These are phyloP conservation scores for Amazona guildingii DNA, from an alignment of 2,113 vertebrate genomes.

Conservation along the genomic window DNA sequence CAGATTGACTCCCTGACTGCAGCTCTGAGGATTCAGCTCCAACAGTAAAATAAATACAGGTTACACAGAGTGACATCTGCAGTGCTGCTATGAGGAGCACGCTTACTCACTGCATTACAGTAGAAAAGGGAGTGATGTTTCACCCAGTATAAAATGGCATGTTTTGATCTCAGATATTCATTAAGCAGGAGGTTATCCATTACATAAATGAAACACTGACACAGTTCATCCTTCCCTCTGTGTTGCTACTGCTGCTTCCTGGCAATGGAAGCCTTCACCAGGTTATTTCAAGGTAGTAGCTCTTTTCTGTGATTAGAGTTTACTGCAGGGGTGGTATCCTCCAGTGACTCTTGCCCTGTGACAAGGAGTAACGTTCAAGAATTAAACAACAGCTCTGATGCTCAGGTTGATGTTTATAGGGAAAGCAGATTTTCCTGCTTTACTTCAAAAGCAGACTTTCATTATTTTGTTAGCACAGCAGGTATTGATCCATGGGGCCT, in stretches of 20 bases:
- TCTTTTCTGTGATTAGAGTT: background rate
- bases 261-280: background rate
- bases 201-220: background rate
- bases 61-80: background rate
- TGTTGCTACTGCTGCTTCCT: background rate
- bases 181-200: background rate
- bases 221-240: background rate
- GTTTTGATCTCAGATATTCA: background rate
- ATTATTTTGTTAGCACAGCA: conserved; percentile 5
- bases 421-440: background rate
- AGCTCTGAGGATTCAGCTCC: background rate
- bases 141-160: background rate
- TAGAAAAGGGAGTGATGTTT: background rate
- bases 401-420: background rate
- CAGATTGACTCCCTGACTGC: background rate
- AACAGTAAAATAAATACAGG: background rate
- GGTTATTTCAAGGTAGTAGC: background rate
- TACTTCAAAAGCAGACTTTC: conserved; percentile 10
- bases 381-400: background rate
- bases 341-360: background rate
- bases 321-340: background rate
- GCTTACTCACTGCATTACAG: fast-evolving
- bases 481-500: background rate
- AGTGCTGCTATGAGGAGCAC: background rate
- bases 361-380: background rate